Evolutionary conservation across 1,140 invertebrate species (phyloP).

Genomic region (Microplitis mediator): DNA sequence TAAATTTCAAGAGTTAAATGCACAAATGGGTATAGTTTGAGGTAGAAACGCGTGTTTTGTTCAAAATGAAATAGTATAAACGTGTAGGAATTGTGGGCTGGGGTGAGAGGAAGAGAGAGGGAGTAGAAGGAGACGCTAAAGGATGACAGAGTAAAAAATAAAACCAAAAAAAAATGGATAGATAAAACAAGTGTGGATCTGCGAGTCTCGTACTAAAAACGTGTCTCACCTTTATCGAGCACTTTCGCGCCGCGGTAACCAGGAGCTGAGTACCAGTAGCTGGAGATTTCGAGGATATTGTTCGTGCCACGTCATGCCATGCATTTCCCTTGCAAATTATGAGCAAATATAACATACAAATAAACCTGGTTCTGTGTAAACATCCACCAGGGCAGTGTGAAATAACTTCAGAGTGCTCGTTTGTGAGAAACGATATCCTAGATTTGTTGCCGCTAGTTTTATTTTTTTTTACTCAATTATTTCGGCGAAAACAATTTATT

Average conservation of each 20-base stretch:
- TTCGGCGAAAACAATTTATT: background rate
- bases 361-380: background rate
- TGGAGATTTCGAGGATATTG: conserved; percentile 20
- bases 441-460: background rate
- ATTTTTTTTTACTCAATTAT: background rate
- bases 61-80: conserved; percentile 10
- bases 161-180: background rate
- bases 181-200: conserved; percentile 9
- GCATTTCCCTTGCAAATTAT: conserved; percentile 26
- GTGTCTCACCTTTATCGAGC: conserved; percentile 24
- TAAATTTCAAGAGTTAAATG: conserved; percentile 20
- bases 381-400: background rate
- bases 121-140: background rate
- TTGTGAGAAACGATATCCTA: background rate
- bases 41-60: background rate
- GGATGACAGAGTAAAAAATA: background rate
- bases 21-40: background rate
- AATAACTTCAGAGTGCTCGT: background rate
- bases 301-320: conserved; percentile 20
- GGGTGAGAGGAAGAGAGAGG: no score
- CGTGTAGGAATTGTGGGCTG: no score
- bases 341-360: conserved; percentile 17
- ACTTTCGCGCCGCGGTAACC: background rate
- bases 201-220: conserved; percentile 24
- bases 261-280: no score